Evolutionary conservation across 2,797 vertebrate species (phyloP), one percentile per base, ranked within the genome.

Genomic region (Macropodus opercularis): DNA sequence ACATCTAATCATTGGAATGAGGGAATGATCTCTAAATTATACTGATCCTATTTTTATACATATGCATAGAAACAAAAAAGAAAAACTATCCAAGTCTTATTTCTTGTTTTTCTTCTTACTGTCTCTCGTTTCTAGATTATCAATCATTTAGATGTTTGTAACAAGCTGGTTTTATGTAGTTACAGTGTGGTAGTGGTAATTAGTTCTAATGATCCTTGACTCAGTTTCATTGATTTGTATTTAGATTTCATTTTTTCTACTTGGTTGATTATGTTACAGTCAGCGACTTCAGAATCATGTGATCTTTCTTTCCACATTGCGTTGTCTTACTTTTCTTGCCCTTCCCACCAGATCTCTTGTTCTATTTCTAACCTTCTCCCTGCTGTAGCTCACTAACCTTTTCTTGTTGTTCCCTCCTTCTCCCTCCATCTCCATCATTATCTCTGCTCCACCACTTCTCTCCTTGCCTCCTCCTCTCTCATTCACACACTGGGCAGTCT

Each of bases 401-500:
- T 17, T 17, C 14, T 40, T 46, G 14, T 36, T 21, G 29, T 23
- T n/a, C 22, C 35, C 24, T 35, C 6, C 8, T 21, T 24, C 13
- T 52, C n/a, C 17, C 10, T 36, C 42, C 36, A 32, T 43, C 66
- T 39, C 39, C 40, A 22, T 41, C 53, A 39, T 62, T 41, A 17
- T 21, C 3, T 69, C 12, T 32, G 17, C 43, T 63, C 12, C 12
- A 31, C 32, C 12, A 6, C 5, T 38, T 36, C 29, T 29, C 32
- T 52, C 27, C 43, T 51, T 58, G 19, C 34, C 31, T 19, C 38
- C 42, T 50, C 54, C 36, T 15, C 38, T 17, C 40, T 27, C 36
- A 55, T 32, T 31, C 54, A 59, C 53, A 62, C 51, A 77, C 79
- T 77, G 72, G 87, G 85, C 82, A 64, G 49, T 44, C 59, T 70